A percentile compares a stretch with the other conserved stretches of the same genome.
Conservation (phyloP, 2,113 vertebrate genomes). For the Muscicapa adusta region DNA sequence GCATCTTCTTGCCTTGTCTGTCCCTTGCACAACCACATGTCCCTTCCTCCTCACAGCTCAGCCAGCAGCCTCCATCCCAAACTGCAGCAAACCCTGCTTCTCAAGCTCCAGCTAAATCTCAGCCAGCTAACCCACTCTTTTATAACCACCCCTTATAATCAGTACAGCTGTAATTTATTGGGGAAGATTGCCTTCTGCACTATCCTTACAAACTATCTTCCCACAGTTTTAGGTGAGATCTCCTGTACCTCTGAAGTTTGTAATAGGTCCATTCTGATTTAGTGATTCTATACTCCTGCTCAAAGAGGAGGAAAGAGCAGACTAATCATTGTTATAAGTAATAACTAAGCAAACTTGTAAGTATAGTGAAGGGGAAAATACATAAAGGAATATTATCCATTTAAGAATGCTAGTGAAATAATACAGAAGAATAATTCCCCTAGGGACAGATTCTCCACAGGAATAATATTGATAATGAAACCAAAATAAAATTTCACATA, state of each 20-base stretch:
- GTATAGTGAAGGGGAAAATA: background rate
- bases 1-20: no score
- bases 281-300: background rate
- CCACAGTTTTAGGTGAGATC: background rate
- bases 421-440: background rate
- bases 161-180: no score
- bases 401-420: background rate
- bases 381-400: background rate
- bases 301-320: background rate
- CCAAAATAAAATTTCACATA: background rate
- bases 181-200: no score
- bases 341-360: background rate
- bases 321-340: background rate
- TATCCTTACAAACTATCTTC: no score
- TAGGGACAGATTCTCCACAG: background rate
- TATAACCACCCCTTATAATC: no score
- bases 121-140: no score
- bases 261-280: background rate
- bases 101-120: no score
- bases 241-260: background rate
- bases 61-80: no score
- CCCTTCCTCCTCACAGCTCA: no score
- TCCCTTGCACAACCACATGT: no score
- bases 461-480: background rate
- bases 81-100: no score